A percentile compares a stretch with the other conserved stretches of the same genome.
Conservation (phyloP, 2,113 vertebrate species). For the Anolis sagrei region DNA sequence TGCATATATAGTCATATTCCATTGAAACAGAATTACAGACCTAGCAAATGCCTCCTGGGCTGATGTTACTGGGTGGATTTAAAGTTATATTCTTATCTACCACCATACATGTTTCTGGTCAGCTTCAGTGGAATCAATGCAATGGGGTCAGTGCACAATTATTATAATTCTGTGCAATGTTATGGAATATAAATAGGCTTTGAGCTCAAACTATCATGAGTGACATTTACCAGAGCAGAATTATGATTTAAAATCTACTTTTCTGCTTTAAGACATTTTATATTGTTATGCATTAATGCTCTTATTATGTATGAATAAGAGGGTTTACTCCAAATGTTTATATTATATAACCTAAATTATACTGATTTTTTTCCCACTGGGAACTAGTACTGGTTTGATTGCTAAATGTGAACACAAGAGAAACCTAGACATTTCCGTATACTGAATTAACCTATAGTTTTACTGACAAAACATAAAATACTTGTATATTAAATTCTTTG, state of each 20-base stretch:
- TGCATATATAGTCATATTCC: background rate
- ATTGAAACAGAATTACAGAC: background rate
- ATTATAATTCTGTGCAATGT: background rate
- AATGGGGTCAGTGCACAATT: background rate
- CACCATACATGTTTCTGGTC: background rate
- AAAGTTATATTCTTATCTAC: background rate
- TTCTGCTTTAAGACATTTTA: conserved; percentile 3
- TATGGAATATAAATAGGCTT: background rate
- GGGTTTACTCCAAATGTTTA: too few relatives aligned
- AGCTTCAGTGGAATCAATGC: background rate
- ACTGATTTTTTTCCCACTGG: too few relatives aligned
- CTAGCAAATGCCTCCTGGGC: background rate
- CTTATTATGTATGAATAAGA: background rate
- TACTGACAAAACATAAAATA: too few relatives aligned
- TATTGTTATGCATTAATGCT: background rate
- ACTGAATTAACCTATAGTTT: too few relatives aligned
- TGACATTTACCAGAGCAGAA: background rate
- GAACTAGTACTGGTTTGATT: too few relatives aligned
- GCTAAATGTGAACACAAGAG: too few relatives aligned
- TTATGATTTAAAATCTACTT: background rate
- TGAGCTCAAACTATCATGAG: background rate
- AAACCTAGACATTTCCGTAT: too few relatives aligned
- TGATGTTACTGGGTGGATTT: background rate
- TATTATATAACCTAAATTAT: too few relatives aligned
- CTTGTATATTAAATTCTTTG: too few relatives aligned